A percentile compares a stretch with the other conserved stretches of the same genome.
Conservation (phyloP, 64 coral and sea anemone genomes). For the Acropora tenuis region DNA sequence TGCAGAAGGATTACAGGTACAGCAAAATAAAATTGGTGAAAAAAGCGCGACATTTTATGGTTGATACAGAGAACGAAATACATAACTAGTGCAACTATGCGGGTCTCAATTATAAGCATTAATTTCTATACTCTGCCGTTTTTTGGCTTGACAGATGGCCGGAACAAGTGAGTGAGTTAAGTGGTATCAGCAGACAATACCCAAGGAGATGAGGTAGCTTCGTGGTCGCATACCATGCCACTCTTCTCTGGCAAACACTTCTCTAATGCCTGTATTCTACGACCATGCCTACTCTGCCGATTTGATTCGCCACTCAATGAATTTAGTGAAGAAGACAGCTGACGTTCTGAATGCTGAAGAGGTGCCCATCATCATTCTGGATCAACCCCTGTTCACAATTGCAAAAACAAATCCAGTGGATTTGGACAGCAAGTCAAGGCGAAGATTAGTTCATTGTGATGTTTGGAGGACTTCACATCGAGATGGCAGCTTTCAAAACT, state of each 20-base stretch:
- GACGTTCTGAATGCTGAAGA: conserved; percentile 45
- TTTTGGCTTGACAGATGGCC: too few species aligned
- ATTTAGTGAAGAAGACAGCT: not conserved
- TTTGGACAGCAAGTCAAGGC: not conserved
- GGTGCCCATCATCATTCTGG: conserved; percentile 29
- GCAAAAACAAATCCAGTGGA: conserved; percentile 39
- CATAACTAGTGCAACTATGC: too few species aligned
- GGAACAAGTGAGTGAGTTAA: too few species aligned
- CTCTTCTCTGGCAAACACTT: too few species aligned
- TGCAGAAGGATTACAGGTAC: too few species aligned
- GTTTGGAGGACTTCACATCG: conserved; percentile 2
- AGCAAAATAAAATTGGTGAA: too few species aligned
- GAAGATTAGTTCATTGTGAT: not conserved
- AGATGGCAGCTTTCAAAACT: conserved; percentile 2
- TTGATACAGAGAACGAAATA: too few species aligned
- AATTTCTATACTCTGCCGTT: too few species aligned
- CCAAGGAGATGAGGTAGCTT: conserved; percentile 15
- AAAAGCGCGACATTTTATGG: too few species aligned
- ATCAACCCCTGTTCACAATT: not conserved
- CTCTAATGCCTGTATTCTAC: conserved; percentile 32
- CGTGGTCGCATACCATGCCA: not conserved
- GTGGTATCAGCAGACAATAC: too few species aligned
- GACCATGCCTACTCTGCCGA: not conserved
- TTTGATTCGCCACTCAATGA: too few species aligned
- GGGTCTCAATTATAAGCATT: too few species aligned